Evolutionary conservation across 1,140 invertebrate species (phyloP).

Genomic region (Linepithema humile): DNA sequence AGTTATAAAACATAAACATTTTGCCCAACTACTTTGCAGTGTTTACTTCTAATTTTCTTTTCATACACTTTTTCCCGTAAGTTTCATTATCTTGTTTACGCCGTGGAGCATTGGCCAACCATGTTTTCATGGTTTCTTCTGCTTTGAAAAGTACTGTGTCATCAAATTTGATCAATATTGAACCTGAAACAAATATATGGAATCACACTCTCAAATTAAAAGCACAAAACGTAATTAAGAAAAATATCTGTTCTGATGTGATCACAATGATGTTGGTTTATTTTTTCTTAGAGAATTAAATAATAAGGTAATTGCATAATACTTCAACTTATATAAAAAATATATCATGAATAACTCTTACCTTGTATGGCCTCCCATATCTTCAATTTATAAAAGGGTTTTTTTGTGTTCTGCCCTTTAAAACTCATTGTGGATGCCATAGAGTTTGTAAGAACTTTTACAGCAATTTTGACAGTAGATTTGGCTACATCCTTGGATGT

Average conservation of each 20-base stretch:
- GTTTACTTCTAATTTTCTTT: background rate
- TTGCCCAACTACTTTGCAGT: too few relatives aligned
- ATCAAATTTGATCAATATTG: background rate
- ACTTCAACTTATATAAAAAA: background rate
- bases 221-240: too few relatives aligned
- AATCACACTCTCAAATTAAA: too few relatives aligned
- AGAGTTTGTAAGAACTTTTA: background rate
- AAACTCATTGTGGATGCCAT: conserved; percentile 8
- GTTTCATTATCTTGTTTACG: conserved; percentile 2
- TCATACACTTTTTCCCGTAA: background rate
- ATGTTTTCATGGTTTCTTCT: background rate
- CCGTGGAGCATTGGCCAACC: background rate
- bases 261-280: background rate
- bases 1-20: too few relatives aligned
- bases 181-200: background rate
- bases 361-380: background rate
- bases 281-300: background rate
- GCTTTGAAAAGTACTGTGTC: background rate
- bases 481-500: background rate
- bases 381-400: background rate
- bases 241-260: too few relatives aligned
- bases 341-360: background rate
- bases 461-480: background rate
- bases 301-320: background rate
- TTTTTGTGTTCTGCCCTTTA: background rate